These are phyloP conservation scores for Dendrolimus houi DNA, from an alignment of 2,888 invertebrate species.

Conservation along the genomic window DNA sequence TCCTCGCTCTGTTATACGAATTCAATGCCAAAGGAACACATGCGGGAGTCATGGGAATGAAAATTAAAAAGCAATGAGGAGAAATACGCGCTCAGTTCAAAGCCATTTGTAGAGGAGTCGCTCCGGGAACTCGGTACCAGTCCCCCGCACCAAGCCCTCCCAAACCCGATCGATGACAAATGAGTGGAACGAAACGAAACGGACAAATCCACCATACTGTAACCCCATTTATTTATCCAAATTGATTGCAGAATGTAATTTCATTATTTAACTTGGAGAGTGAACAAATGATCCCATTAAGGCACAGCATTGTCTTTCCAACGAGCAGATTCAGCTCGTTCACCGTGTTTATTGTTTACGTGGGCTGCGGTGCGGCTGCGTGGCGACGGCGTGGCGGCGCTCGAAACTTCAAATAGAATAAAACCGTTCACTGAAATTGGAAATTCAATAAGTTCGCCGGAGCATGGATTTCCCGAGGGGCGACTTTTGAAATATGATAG, in stretches of 20 bases:
- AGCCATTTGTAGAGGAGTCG: too few species aligned
- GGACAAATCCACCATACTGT: background rate
- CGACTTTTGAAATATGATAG: conserved; percentile 39
- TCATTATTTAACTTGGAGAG: conserved; percentile 5
- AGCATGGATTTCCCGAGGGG: conserved; percentile 30
- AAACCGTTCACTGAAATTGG: conserved; percentile 32
- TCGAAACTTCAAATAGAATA: conserved; percentile 30
- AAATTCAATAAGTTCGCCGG: conserved; percentile 44
- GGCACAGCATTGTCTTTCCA: conserved; percentile 15
- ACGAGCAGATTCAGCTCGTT: conserved; percentile 18
- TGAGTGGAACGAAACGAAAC: background rate
- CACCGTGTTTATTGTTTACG: conserved; percentile 15
- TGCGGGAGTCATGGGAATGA: too few species aligned
- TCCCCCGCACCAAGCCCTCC: background rate
- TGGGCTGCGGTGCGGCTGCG: background rate
- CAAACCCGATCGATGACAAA: background rate
- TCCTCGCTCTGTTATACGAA: too few species aligned
- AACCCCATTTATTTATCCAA: background rate
- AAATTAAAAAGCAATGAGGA: too few species aligned
- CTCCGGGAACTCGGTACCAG: too few species aligned
- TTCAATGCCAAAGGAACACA: too few species aligned
- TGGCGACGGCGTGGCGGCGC: conserved; percentile 16
- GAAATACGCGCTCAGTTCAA: too few species aligned
- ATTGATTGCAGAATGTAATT: conserved; percentile 7
- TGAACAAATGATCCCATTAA: conserved; percentile 18